These are phyloP conservation scores for Pristionchus maxplancki DNA, from an alignment of 2,888 invertebrate genomes.

Conservation along the genomic window DNA sequence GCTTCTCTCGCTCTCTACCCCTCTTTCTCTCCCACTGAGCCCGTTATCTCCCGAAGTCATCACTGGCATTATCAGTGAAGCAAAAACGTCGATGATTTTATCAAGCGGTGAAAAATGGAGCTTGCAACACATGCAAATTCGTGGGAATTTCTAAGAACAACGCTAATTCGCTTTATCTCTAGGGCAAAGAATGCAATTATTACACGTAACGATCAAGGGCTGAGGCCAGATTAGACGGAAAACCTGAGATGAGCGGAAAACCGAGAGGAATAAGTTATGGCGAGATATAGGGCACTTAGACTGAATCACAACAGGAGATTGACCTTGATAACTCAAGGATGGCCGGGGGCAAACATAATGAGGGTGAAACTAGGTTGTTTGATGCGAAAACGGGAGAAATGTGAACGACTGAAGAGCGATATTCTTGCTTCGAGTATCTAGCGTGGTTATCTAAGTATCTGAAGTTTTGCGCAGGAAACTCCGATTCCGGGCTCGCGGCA, in stretches of 20 bases:
- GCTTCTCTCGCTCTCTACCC: not conserved
- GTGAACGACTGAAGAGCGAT: not conserved
- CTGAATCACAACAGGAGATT: not conserved
- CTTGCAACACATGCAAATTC: not conserved
- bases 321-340: not conserved
- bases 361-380: not conserved
- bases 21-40: not conserved
- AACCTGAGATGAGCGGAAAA: not conserved
- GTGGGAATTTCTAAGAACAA: not conserved
- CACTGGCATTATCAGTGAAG: not conserved
- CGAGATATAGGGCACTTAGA: not conserved
- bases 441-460: not conserved
- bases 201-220: not conserved
- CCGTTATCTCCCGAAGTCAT: constrained; percentile 1
- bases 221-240: constrained; percentile 1
- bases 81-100: not conserved
- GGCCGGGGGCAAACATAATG: not conserved
- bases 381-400: not conserved
- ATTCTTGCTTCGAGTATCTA: no score
- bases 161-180: not conserved
- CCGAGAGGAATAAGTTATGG: constrained; percentile 3
- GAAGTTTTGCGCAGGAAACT: constrained; percentile 24
- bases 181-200: not conserved
- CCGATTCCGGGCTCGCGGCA: not conserved
- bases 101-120: not conserved